A percentile compares a stretch with the other conserved stretches of the same genome.
Conservation (phyloP, 2,113 vertebrate genomes). For the Notothenia rossii region DNA sequence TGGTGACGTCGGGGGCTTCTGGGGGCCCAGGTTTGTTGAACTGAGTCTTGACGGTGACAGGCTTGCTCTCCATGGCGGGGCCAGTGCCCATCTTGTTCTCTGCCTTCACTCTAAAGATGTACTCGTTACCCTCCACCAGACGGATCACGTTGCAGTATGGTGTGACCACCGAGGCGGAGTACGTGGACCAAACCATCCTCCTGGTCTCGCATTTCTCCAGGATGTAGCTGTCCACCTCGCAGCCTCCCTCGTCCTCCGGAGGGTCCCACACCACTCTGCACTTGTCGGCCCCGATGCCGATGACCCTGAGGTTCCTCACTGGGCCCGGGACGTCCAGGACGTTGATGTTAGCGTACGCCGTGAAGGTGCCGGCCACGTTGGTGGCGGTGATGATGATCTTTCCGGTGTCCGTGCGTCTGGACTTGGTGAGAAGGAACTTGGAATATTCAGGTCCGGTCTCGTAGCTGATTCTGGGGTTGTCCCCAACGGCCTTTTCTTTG, state of each 20-base stretch:
- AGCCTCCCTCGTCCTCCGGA: constrained; percentile 96
- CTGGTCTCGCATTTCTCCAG: constrained; percentile 98
- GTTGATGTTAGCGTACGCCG: constrained; percentile 91
- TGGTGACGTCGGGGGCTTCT: constrained; percentile 94
- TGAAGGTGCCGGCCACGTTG: constrained; percentile 93
- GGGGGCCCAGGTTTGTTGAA: constrained; percentile 94
- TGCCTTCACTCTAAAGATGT: constrained; percentile 96
- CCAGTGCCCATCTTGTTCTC: constrained; percentile 99
- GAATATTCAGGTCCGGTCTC: constrained; percentile 91
- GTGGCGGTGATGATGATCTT: constrained; percentile 95
- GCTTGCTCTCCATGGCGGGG: constrained; percentile 92
- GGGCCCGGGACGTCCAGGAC: constrained; percentile 96
- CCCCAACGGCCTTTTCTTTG: constrained; percentile 93
- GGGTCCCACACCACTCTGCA: constrained; percentile 94
- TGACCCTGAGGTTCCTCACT: constrained; percentile 91
- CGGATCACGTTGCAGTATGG: constrained; percentile 90
- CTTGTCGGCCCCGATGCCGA: constrained; percentile 92
- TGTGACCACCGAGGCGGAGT: constrained; percentile 89
- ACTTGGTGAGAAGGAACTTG: constrained; percentile 92
- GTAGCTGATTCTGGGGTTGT: constrained; percentile 93
- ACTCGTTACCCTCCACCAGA: constrained; percentile 97
- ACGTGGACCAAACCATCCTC: constrained; percentile 98
- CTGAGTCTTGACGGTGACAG: constrained; percentile 93
- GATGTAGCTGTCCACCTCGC: constrained; percentile 98
- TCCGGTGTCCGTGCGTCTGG: constrained; percentile 91